phyloP scores from a whole-genome alignment of 2,113 vertebrate genomes.

The Strigops habroptila region DNA sequence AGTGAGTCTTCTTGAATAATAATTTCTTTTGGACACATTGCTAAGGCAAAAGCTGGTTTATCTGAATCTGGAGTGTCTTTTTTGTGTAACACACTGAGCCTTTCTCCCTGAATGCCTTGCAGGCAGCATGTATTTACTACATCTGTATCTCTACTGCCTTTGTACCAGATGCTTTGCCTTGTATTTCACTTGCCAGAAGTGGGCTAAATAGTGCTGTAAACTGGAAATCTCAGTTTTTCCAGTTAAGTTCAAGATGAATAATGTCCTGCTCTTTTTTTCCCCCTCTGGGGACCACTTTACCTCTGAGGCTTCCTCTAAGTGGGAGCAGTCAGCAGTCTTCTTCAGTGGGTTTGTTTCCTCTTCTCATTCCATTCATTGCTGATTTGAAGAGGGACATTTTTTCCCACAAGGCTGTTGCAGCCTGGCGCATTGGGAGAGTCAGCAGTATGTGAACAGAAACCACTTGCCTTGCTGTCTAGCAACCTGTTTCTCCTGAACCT shows the following conservation, averaged over 20 bases:
- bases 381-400: background rate
- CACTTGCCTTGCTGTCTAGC: background rate
- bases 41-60: background rate
- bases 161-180: background rate
- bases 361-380: background rate
- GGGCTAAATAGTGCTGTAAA: background rate
- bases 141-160: background rate
- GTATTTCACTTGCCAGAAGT: background rate
- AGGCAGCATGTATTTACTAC: background rate
- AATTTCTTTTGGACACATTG: background rate
- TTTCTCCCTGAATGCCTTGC: background rate
- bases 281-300: background rate
- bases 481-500: background rate
- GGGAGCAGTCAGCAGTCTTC: background rate
- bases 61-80: background rate
- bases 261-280: background rate
- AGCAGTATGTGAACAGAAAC: background rate
- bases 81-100: background rate
- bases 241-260: background rate
- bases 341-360: background rate
- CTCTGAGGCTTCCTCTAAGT: background rate
- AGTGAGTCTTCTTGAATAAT: background rate
- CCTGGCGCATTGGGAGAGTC: background rate
- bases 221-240: background rate
- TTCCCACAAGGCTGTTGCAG: background rate